Percentiles rank a stretch among this genome's conserved stretches.
These are phyloP conservation scores for Sinohyriopsis cumingii DNA, from an alignment of 2,888 invertebrate genomes.

Conservation along the genomic window DNA sequence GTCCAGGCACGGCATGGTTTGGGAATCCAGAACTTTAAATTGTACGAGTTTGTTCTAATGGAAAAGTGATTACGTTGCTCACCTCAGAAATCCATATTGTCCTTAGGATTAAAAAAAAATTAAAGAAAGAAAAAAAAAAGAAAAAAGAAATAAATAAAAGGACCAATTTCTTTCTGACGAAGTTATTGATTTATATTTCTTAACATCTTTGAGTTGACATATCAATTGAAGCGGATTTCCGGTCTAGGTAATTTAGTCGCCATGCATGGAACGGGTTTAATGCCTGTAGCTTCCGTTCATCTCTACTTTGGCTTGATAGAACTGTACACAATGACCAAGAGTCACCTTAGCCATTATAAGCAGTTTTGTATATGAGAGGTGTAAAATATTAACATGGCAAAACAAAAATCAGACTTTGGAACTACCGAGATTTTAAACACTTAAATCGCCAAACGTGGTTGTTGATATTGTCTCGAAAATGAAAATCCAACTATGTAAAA, in stretches of 20 bases:
- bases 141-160: conserved; percentile 65
- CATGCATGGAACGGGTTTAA: conserved; percentile 71
- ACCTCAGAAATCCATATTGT: conserved; percentile 64
- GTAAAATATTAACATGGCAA: no score
- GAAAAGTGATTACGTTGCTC: conserved; percentile 68
- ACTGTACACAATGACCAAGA: conserved; percentile 45
- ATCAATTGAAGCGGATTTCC: conserved; percentile 60
- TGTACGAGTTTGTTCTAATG: conserved; percentile 62
- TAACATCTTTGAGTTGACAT: conserved; percentile 56
- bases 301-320: conserved; percentile 63
- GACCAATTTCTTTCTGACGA: conserved; percentile 38
- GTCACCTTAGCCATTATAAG: no score
- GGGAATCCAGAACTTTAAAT: conserved; percentile 30
- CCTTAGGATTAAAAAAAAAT: no score
- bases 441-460: no score
- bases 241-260: conserved; percentile 66
- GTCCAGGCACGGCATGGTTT: conserved; percentile 32
- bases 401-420: no score
- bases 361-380: no score
- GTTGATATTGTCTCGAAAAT: no score
- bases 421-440: no score
- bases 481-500: no score
- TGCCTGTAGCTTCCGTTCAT: conserved; percentile 66
- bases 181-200: conserved; percentile 56
- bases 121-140: conserved; percentile 55